Conservation (phyloP, 2,113 vertebrate genomes). For the Lipophrys pholis region DNA sequence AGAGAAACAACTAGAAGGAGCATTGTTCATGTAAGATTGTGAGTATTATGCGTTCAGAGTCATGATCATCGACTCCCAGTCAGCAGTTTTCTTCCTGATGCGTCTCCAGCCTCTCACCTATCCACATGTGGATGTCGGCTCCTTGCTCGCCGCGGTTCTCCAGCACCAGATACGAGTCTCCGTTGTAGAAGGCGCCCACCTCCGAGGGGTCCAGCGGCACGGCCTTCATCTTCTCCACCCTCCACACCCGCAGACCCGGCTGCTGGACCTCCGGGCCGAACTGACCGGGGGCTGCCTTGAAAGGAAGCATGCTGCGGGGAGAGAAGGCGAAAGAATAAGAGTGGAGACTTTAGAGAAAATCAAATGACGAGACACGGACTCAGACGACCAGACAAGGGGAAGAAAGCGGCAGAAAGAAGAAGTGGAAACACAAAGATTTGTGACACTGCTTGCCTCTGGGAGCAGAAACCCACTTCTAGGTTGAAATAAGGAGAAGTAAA, state of each 20-base stretch:
- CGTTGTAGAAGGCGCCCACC: slow-evolving; percentile 88
- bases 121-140: slow-evolving; percentile 90
- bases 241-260: slow-evolving; percentile 85
- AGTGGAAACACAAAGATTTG: not conserved
- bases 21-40: too few species aligned
- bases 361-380: not conserved
- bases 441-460: not conserved
- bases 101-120: slow-evolving; percentile 80
- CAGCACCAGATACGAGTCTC: slow-evolving; percentile 91
- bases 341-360: too few species aligned
- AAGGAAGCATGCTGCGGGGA: slow-evolving; percentile 77
- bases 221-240: slow-evolving; percentile 90
- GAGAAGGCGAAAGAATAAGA: not conserved
- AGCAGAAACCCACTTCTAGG: fast-evolving
- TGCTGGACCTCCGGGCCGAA: slow-evolving; percentile 75
- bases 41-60: too few species aligned
- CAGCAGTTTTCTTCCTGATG: too few species aligned
- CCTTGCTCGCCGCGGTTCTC: slow-evolving; percentile 81
- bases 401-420: slow-evolving; percentile 25
- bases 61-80: too few species aligned
- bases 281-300: slow-evolving; percentile 78
- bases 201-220: slow-evolving; percentile 77
- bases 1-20: too few species aligned
- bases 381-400: not conserved
- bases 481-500: slow-evolving; percentile 28